Percentiles rank a stretch among this genome's conserved stretches.
Evolutionary conservation across 2,113 vertebrate species (phyloP).

Genomic region (Neopipo cinnamomea): DNA sequence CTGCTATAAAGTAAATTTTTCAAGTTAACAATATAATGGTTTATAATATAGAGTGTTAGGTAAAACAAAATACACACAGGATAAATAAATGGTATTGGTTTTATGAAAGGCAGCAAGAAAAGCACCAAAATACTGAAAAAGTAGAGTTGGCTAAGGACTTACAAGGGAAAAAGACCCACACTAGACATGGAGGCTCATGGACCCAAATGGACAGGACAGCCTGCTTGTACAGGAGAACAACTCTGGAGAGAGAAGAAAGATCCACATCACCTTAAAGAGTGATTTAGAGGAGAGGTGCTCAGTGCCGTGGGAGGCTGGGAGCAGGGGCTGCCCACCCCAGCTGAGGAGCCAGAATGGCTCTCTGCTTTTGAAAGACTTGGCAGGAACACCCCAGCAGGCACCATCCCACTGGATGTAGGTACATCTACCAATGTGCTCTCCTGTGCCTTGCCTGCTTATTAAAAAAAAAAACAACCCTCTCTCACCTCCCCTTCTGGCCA

Average conservation of each 20-base stretch:
- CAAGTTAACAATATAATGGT: constrained; percentile 32
- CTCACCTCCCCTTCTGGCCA: background rate
- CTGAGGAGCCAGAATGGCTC: background rate
- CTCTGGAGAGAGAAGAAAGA: background rate
- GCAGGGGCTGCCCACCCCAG: background rate
- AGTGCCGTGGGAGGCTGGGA: fast-evolving
- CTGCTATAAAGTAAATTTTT: background rate
- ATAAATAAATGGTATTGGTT: background rate
- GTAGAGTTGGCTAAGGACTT: background rate
- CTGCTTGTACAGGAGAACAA: background rate
- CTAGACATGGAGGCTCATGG: background rate
- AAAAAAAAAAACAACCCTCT: too few relatives aligned
- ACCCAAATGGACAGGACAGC: background rate
- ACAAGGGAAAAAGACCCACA: background rate
- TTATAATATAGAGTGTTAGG: background rate
- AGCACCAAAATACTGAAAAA: constrained; percentile 6
- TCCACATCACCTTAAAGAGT: background rate
- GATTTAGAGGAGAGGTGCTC: background rate
- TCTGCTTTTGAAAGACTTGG: background rate
- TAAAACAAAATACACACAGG: background rate
- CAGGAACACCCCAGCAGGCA: background rate
- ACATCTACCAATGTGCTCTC: fast-evolving
- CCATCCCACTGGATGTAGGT: fast-evolving
- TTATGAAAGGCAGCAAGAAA: constrained; percentile 23
- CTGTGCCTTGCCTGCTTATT: fast-evolving